Evolutionary conservation across 2,797 vertebrate genomes (phyloP), one percentile per base, ranked within the genome.

Genomic region (Sylvia borin): DNA sequence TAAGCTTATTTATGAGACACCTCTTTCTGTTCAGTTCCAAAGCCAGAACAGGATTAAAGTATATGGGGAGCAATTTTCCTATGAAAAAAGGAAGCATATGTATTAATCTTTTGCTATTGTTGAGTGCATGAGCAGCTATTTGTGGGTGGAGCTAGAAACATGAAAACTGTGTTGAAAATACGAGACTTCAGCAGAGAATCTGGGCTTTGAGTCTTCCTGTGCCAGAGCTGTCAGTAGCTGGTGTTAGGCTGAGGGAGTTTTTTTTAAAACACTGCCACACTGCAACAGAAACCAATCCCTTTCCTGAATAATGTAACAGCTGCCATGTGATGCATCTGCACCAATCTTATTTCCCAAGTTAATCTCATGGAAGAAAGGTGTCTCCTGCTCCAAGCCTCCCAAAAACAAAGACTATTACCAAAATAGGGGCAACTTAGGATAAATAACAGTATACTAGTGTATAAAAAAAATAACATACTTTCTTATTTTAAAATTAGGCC

Each of bases 311-410:
- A 58, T 47, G 8, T 40, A 85, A 76, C 73, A 91, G 90, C 82
- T 93, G 84, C 81, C 72, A 42, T 36, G 24, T 58, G 34, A 18
- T 58, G 57, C 57, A 58, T 34, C 31, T 68, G 76, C 74, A 90
- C 72, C 67, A 72, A 16, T 50, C 62, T 57, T 66, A 55, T 88
- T 97, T 96, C 71, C 77, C 24, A 40, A 92, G 75, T 42, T 88
- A 86, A 36, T 78, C 68, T 83, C 85, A 72, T 11, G 21, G 88
- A 64, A 96, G 88, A 89, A 91, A 97, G 75, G 77, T 68, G 85
- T 54, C 73, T 95, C 40, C 55, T 84, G 65, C 66, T 86, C 43
- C 67, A 82, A 67, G 54, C 58, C 48, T 90, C 74, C 74, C 81
- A 85, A 70, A 86, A 86, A 65, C 60, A 95, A 93, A 83, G 25